Conservation (phyloP, 2,113 vertebrate species). For the Rhabdornis inornatus region DNA sequence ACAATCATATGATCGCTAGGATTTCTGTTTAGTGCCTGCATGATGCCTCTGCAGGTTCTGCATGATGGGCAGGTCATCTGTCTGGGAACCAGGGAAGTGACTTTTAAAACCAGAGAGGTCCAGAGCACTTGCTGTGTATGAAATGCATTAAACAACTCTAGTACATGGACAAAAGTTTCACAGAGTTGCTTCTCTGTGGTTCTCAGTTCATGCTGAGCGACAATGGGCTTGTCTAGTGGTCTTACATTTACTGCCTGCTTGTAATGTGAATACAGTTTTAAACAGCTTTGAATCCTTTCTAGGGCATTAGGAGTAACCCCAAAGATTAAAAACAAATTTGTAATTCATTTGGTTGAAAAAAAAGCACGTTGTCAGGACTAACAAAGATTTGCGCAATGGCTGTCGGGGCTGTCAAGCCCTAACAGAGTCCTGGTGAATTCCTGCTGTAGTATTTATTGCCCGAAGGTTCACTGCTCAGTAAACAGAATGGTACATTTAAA, state of each 20-base stretch:
- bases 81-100: not conserved
- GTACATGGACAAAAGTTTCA: not conserved
- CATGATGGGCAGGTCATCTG: not conserved
- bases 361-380: conserved; percentile 2
- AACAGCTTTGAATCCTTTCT: conserved; percentile 26
- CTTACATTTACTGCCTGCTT: conserved; percentile 35
- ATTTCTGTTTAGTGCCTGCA: not conserved
- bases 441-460: conserved; percentile 35
- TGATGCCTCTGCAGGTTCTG: not conserved
- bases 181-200: not conserved
- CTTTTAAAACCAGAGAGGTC: not conserved
- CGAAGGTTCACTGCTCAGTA: conserved; percentile 26
- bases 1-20: rapidly evolving
- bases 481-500: conserved; percentile 45
- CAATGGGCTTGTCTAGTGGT: not conserved
- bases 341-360: conserved; percentile 36
- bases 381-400: conserved; percentile 14
- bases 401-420: conserved; percentile 43
- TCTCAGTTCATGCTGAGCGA: not conserved
- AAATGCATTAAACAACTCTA: not conserved
- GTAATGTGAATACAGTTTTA: conserved; percentile 20
- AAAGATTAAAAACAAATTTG: conserved; percentile 57
- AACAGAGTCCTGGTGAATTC: conserved; percentile 14
- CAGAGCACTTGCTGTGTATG: not conserved
- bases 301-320: not conserved